Conservation (phyloP, 2,113 vertebrate genomes). For the Pelodiscus sinensis region DNA sequence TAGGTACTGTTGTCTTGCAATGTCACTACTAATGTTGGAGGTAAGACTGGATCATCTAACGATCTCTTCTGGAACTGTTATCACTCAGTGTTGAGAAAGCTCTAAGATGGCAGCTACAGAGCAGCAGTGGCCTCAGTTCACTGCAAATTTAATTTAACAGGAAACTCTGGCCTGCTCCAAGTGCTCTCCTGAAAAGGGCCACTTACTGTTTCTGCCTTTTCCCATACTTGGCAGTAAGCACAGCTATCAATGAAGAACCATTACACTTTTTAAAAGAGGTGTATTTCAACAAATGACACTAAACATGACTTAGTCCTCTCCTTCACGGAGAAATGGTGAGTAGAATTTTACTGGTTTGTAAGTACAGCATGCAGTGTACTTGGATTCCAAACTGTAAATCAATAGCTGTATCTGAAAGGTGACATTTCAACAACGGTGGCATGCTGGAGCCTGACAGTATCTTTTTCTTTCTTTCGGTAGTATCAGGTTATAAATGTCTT, state of each 20-base stretch:
- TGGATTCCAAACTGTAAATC: constrained; percentile 79
- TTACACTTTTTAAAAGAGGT: background rate
- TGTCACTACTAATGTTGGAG: background rate
- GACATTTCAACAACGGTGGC: constrained; percentile 81
- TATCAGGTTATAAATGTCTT: constrained; percentile 74
- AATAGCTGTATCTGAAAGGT: constrained; percentile 78
- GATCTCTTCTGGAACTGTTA: background rate
- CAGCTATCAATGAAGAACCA: background rate
- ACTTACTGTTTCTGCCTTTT: background rate
- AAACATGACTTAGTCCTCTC: constrained; percentile 52
- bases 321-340: constrained; percentile 46
- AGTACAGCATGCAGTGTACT: constrained; percentile 57
- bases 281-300: constrained; percentile 53
- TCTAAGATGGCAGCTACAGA: background rate
- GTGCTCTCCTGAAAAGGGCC: background rate
- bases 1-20: background rate
- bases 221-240: background rate
- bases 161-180: background rate
- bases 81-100: background rate
- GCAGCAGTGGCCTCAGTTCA: background rate
- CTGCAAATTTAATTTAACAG: background rate
- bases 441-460: constrained; percentile 75
- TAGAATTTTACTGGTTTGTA: constrained; percentile 56
- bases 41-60: background rate
- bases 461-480: constrained; percentile 36